Conservation (phyloP, 2,888 invertebrate genomes). For the Endomychus coccineus region DNA sequence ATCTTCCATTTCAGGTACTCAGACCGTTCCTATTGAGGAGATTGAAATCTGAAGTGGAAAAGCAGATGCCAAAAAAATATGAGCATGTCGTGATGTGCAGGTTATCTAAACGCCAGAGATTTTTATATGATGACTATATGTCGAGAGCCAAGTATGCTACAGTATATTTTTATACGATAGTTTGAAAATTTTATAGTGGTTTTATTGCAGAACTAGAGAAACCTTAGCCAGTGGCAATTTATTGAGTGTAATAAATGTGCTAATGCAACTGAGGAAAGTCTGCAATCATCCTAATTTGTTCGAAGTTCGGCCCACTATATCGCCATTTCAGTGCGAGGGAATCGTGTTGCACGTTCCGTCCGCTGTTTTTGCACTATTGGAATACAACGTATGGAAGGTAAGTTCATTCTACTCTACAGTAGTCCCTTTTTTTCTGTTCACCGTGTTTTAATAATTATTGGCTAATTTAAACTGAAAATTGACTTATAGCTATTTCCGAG, state of each 20-base stretch:
- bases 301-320: conserved; percentile 90
- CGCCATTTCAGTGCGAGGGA: conserved; percentile 85
- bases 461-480: too few relatives aligned
- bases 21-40: conserved; percentile 89
- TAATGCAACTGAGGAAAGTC: conserved; percentile 95
- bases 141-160: conserved; percentile 76
- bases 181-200: conserved; percentile 5
- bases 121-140: conserved; percentile 99
- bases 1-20: conserved; percentile 60
- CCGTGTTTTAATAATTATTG: too few relatives aligned
- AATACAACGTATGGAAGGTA: conserved; percentile 69
- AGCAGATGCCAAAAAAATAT: conserved; percentile 94
- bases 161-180: conserved; percentile 7
- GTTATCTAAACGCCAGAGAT: conserved; percentile 91
- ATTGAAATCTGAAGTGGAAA: conserved; percentile 91
- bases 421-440: too few relatives aligned
- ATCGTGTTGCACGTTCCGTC: conserved; percentile 66
- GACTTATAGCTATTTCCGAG: too few relatives aligned
- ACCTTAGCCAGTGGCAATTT: conserved; percentile 89
- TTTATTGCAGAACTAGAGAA: conserved; percentile 73
- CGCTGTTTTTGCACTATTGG: conserved; percentile 59
- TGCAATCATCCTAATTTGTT: conserved; percentile 98
- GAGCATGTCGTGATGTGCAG: conserved; percentile 92
- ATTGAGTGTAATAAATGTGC: conserved; percentile 89
- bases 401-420: too few relatives aligned